Base-by-base conservation (phyloP, 1,140 invertebrate species). In the Meloidogyne floridensis region DNA sequence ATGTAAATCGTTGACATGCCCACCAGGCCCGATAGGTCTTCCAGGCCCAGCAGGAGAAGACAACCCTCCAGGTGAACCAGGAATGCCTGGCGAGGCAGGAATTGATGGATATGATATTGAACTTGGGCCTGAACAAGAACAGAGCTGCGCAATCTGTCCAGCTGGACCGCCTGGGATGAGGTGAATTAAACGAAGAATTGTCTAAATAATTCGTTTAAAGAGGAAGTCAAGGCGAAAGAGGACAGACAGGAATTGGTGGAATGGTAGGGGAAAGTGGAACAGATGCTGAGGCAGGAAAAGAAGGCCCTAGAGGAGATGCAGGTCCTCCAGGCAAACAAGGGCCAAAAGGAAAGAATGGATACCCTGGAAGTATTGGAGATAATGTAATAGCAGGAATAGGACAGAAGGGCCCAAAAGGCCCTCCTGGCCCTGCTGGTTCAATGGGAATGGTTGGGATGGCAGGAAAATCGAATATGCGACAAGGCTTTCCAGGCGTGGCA, bases 111-210 rank as follows among this genome's bases (percentile, higher is more conserved):
- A 83, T 43, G 84, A 85, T 74, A 78, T 85, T 43, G 72, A 82
- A 43, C 47, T 85, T 9, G 84, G 83, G 47, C 32, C 84, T 20
- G 84, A 85, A 43, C 77, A 75, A 13, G 84, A 85, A 18, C 59
- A 87, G 2, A 85, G 85, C 11, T 85, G 84, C 70, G 74, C 80
- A 1, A 85, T 85, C 56, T 85, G 84, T 20, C 84, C 84, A 18
- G 81, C 72, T 47, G 84, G 84, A 51, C 84, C 84, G 32, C 84
- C 84, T 13, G 84, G 84, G n/a, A 82, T 84, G 79, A 65, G 82
- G 82, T 84, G 69, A 47, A 6, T 32, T 15, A 53, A 78, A n/a
- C 11, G n/a, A 20, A 2, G 20, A 72, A 20, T 13, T 43, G 5
- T n/a, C 1, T 75, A 65, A 70, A 54, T 47, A 53, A 15, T 83